These are phyloP conservation scores for Iguana delicatissima DNA, from an alignment of 2,797 vertebrate genomes.

Conservation along the genomic window DNA sequence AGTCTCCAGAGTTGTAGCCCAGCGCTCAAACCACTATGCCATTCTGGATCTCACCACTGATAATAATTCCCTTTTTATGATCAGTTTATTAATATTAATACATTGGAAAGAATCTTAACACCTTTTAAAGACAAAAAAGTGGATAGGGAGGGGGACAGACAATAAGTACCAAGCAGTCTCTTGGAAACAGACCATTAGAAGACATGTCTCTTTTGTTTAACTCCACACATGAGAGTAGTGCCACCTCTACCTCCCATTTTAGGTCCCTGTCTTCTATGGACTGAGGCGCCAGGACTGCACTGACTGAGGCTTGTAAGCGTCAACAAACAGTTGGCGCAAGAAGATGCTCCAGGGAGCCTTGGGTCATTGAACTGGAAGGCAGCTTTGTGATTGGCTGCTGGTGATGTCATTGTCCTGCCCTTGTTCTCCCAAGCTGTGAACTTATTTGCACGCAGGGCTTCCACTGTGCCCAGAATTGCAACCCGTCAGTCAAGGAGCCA, in stretches of 20 bases:
- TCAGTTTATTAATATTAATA: no score
- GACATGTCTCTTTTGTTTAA: neutral
- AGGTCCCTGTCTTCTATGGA: no score
- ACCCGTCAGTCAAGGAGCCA: neutral
- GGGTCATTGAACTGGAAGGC: neutral
- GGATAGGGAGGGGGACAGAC: neutral
- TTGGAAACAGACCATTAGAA: neutral
- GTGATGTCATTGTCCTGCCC: slow-evolving; percentile 34
- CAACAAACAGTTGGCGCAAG: neutral
- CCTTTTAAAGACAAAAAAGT: neutral
- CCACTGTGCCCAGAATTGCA: neutral
- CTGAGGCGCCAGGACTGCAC: neutral
- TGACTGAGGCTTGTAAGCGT: neutral
- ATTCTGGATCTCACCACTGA: no score
- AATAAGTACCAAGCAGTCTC: neutral
- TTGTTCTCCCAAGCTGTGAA: neutral
- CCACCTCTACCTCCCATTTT: neutral
- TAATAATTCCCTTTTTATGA: neutral
- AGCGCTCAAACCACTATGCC: no score
- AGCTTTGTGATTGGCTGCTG: slow-evolving; percentile 14
- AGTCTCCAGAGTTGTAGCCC: no score
- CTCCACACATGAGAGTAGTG: no score
- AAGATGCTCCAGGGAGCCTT: neutral
- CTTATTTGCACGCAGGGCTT: neutral
- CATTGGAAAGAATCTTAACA: neutral